Conservation (phyloP, 2,888 invertebrate genomes). For the Scaptomyza cyrtandrae region DNA sequence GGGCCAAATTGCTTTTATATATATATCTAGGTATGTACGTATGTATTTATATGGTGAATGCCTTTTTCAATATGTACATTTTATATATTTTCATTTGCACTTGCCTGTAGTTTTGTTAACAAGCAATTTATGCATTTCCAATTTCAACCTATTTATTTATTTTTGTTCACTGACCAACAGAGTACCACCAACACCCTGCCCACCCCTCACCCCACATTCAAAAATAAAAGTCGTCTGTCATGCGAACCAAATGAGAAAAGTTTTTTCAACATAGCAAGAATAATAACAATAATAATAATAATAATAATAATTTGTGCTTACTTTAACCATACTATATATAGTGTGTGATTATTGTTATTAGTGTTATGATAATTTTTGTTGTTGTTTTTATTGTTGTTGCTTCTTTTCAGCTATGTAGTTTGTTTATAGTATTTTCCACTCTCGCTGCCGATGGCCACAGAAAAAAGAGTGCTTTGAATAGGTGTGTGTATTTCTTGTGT, state of each 20-base stretch:
- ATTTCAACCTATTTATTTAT: slow-evolving; percentile 47
- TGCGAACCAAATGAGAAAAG: slow-evolving; percentile 66
- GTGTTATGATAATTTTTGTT: slow-evolving; percentile 47
- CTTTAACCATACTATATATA: slow-evolving; percentile 31
- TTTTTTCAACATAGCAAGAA: slow-evolving; percentile 35
- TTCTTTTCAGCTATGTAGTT: slow-evolving; percentile 11
- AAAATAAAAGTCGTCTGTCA: slow-evolving; percentile 39
- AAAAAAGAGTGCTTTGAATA: slow-evolving; percentile 17
- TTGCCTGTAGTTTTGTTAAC: slow-evolving; percentile 37
- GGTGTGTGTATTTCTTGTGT: slow-evolving; percentile 28
- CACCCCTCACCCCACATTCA: neutral
- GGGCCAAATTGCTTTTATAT: slow-evolving; percentile 34
- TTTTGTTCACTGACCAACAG: slow-evolving; percentile 40
- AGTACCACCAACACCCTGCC: neutral
- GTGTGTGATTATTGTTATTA: slow-evolving; percentile 54
- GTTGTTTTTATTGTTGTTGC: slow-evolving; percentile 28
- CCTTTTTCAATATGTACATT: neutral
- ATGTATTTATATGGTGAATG: neutral
- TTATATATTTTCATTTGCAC: slow-evolving; percentile 38
- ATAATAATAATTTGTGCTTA: slow-evolving; percentile 31
- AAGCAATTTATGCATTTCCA: slow-evolving; percentile 56
- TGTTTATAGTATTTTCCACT: slow-evolving; percentile 12
- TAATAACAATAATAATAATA: slow-evolving; percentile 42
- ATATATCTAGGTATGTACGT: too few species aligned
- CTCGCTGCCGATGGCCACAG: neutral